Evolutionary conservation across 64 coral and sea anemone species (phyloP).

Genomic region (Stichodactyla mertensii): DNA sequence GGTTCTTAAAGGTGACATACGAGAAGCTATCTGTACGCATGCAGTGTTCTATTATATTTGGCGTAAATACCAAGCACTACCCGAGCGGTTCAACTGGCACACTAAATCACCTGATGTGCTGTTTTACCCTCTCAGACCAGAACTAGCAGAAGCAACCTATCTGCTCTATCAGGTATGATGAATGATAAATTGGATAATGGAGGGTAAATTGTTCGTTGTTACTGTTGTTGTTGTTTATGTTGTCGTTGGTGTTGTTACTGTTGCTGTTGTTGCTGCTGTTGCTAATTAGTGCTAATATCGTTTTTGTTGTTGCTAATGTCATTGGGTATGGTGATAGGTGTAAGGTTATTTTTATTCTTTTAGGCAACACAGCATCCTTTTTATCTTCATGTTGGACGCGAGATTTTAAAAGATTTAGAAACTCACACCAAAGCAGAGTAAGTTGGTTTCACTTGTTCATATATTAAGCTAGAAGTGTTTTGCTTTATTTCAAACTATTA

Average conservation of each 20-base stretch:
- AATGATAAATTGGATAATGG: neutral
- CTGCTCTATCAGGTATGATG: constrained; percentile 73
- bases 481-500: too few relatives aligned
- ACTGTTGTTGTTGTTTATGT: too few relatives aligned
- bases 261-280: too few relatives aligned
- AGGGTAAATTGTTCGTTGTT: too few relatives aligned
- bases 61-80: constrained; percentile 89
- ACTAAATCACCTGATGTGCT: constrained; percentile 68
- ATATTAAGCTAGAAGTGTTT: too few relatives aligned
- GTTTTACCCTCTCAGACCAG: constrained; percentile 90
- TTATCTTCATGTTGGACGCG: constrained; percentile 91
- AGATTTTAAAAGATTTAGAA: constrained; percentile 81
- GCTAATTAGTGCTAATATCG: too few relatives aligned
- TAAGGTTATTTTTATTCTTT: neutral
- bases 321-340: neutral
- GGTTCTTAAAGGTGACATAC: constrained; percentile 96
- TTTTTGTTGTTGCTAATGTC: too few relatives aligned
- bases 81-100: constrained; percentile 95
- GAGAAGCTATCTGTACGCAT: constrained; percentile 93
- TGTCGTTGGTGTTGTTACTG: too few relatives aligned
- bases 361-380: constrained; percentile 95
- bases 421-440: constrained; percentile 73
- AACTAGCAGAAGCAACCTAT: constrained; percentile 82
- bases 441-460: too few relatives aligned
- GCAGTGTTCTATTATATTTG: constrained; percentile 88